These are phyloP conservation scores for Takifugu bimaculatus DNA, from an alignment of 2,113 vertebrate species.

Conservation along the genomic window DNA sequence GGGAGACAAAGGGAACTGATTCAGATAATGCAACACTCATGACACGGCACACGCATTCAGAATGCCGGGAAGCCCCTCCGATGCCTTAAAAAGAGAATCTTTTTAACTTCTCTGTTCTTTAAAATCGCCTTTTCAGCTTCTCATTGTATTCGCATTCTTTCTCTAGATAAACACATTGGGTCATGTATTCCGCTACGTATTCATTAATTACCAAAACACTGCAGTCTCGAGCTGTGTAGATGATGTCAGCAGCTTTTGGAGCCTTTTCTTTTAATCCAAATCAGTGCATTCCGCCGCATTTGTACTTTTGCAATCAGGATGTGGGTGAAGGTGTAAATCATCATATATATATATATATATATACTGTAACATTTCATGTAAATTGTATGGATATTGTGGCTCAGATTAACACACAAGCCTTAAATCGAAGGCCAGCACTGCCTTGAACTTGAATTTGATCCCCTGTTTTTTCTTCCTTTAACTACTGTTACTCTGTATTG, in stretches of 20 bases:
- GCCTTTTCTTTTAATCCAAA: constrained; percentile 4
- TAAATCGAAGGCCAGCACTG: constrained; percentile 32
- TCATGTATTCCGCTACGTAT: not conserved
- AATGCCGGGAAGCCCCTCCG: constrained; percentile 1
- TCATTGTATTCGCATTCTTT: not conserved
- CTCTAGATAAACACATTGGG: not conserved
- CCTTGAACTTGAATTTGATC: constrained; percentile 26
- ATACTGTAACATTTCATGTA: constrained; percentile 5
- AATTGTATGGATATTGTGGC: constrained; percentile 4
- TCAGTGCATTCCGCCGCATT: not conserved
- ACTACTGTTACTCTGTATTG: constrained; percentile 26
- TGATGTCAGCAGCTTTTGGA: constrained; percentile 10
- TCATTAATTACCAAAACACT: constrained; percentile 9
- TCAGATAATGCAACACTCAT: constrained; percentile 26
- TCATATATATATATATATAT: constrained; percentile 27
- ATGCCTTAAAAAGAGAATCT: too few species aligned
- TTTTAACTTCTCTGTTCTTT: too few species aligned
- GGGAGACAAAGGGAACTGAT: constrained; percentile 44
- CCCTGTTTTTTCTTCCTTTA: constrained; percentile 4
- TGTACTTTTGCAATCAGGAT: too few species aligned
- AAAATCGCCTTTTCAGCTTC: too few species aligned
- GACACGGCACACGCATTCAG: constrained; percentile 17
- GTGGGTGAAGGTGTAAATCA: constrained; percentile 4
- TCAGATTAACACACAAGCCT: constrained; percentile 7
- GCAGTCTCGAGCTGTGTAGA: constrained; percentile 7